phyloP scores from a whole-genome alignment of 2,888 invertebrate species.

The Lepetodrilus schrolli region DNA sequence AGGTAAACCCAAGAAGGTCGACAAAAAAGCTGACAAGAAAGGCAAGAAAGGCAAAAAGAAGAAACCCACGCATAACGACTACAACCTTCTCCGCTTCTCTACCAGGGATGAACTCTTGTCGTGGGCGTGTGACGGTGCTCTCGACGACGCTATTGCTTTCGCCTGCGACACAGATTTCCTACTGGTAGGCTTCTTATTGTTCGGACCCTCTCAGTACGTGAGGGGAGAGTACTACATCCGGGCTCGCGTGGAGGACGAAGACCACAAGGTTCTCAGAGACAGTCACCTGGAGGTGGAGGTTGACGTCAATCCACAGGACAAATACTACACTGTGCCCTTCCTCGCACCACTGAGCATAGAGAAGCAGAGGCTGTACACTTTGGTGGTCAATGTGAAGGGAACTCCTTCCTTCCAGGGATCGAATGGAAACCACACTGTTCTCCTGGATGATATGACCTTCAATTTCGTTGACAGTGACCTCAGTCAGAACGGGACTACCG shows the following conservation, averaged over 20 bases:
- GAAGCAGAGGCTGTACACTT: not conserved
- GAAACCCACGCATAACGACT: not conserved
- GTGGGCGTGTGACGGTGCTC: not conserved
- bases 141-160: slow-evolving; percentile 16
- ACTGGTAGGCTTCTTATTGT: slow-evolving; percentile 1
- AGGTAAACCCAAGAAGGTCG: not conserved
- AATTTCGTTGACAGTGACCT: not conserved
- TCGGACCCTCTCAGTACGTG: not conserved
- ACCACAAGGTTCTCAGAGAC: not conserved
- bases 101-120: not conserved
- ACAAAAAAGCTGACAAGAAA: not conserved
- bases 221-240: not conserved
- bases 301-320: slow-evolving; percentile 2
- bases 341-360: not conserved
- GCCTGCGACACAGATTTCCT: not conserved
- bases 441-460: slow-evolving; percentile 9
- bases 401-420: slow-evolving; percentile 7
- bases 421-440: slow-evolving; percentile 4
- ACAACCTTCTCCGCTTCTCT: slow-evolving; percentile 1
- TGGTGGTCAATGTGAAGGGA: not conserved
- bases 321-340: slow-evolving; percentile 8
- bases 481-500: slow-evolving; percentile 6
- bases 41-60: slow-evolving; percentile 7
- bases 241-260: not conserved
- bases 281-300: not conserved